phyloP scores from a whole-genome alignment of 1,140 invertebrate species.

The silkworm (Bombyx mori) region ASM3026992v2 NC_085125.1:8165001-8165500 shows the following conservation, averaged over 20 bases:
- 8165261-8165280: not conserved
- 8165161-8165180: conserved; percentile 34
- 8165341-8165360: too few species aligned
- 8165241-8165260: not conserved
- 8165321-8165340: too few species aligned
- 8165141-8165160: conserved; percentile 12
- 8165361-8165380: too few species aligned
- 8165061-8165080: conserved; percentile 30
- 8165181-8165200: conserved; percentile 7
- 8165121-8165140: conserved; percentile 14
- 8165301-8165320: not conserved
- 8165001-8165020: too few species aligned
- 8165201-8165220: not conserved
- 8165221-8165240: not conserved
- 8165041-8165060: too few species aligned
- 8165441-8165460: not conserved
- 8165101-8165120: conserved; percentile 21
- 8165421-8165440: not conserved
- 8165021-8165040: too few species aligned
- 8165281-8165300: not conserved
- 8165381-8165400: not conserved
- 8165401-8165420: not conserved
- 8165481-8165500: too few species aligned
- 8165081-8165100: conserved; percentile 21
- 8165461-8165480: too few species aligned